Conservation (phyloP, 2,888 invertebrate species). For the Pycnomerus fuliginosus region DNA sequence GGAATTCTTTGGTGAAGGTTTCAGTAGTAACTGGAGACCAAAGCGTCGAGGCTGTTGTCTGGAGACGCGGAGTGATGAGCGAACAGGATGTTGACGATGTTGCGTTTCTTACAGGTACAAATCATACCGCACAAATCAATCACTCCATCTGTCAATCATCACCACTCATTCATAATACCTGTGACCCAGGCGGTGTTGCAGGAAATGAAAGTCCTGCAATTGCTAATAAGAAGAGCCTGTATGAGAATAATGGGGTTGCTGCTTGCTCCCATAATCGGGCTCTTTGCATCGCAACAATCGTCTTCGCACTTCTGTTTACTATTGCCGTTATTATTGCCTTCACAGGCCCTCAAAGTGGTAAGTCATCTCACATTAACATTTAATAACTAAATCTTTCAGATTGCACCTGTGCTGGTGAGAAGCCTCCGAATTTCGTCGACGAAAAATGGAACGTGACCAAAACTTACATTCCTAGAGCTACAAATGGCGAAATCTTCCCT, state of each 20-base stretch:
- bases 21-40: slow-evolving; percentile 53
- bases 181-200: slow-evolving; percentile 55
- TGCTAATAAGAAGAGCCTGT: slow-evolving; percentile 65
- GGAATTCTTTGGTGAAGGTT: slow-evolving; percentile 53
- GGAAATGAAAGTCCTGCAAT: slow-evolving; percentile 63
- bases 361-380: slow-evolving; percentile 36
- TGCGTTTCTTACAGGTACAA: slow-evolving; percentile 83
- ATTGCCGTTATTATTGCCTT: slow-evolving; percentile 88
- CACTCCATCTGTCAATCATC: slow-evolving; percentile 45
- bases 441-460: slow-evolving; percentile 64
- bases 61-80: slow-evolving; percentile 68
- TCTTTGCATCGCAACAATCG: slow-evolving; percentile 75
- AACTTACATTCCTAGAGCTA: slow-evolving; percentile 66
- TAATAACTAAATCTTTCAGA: slow-evolving; percentile 51
- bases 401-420: slow-evolving; percentile 69
- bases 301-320: slow-evolving; percentile 77
- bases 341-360: slow-evolving; percentile 84
- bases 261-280: slow-evolving; percentile 87
- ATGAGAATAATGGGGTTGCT: slow-evolving; percentile 76
- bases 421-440: slow-evolving; percentile 61
- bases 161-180: slow-evolving; percentile 50
- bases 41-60: slow-evolving; percentile 55
- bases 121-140: slow-evolving; percentile 39
- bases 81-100: slow-evolving; percentile 92
- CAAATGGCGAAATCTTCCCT: slow-evolving; percentile 74